Base-by-base conservation (phyloP, 2,113 vertebrate species). In the Notothenia coriiceps region DNA sequence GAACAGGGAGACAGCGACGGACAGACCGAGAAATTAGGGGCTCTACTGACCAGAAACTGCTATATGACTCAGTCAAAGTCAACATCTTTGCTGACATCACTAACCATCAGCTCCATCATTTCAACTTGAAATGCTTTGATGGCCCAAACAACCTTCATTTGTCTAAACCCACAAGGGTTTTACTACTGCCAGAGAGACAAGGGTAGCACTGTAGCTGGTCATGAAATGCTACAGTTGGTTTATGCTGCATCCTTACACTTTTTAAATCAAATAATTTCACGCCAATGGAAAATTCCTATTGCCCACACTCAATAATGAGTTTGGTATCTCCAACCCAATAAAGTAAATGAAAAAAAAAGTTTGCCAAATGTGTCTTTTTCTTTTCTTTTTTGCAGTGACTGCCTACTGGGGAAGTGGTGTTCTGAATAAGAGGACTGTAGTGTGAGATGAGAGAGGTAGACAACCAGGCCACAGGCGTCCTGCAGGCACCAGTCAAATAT, bases 61-160 rank as follows among this genome's bases (percentile, higher is more conserved):
- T 87, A 70, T 87, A 70, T 93, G 92, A 94, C 86, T 94, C 92
- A 94, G 90, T 77, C 88, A 89, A 88, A 93, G 90, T 92, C 92
- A 93, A 93, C 91, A 90, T 90, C 87, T 88, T 77, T 77, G 81
- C 92, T 94, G 92, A 94, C 92, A 91, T 94, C 93, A 94, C 82
- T 89, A 89, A 94, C 93, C 93, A 89, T 91, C 89, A 88, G 79
- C 88, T 86, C 89, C 88, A 90, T 89, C 84, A 83, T 92, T 85
- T 88, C 74, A 84, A 80, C 86, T 91, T 89, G 64, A 87, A 86
- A 86, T 29, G 80, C 91, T 94, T 94, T 93, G 89, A 94, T 90
- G 87, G 82, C 69, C 79, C 62, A 82, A 90, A 87, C 86, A 90
- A 89, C 90, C 91, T 92, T 86, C 87, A 89, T 92, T 92, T 90